Conservation (phyloP, 2,888 invertebrate species). For the Cyrtodaria siliqua region DNA sequence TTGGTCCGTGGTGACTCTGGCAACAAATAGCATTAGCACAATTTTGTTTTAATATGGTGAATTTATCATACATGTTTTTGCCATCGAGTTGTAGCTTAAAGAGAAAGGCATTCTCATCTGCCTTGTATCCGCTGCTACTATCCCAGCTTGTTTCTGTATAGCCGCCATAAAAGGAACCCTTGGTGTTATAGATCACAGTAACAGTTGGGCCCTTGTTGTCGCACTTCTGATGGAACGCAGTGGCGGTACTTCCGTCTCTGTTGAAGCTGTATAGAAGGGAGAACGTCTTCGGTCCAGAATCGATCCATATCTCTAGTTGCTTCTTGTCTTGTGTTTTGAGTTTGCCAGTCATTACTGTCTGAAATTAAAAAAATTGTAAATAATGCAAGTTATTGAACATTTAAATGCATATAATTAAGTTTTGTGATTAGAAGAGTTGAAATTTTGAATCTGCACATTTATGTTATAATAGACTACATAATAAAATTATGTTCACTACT, state of each 20-base stretch:
- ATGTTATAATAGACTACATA: too few species aligned
- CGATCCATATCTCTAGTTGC: conserved; percentile 61
- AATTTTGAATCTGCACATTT: too few species aligned
- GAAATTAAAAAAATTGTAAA: too few species aligned
- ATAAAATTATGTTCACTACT: too few species aligned
- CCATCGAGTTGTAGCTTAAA: conserved; percentile 53
- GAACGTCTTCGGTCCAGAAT: conserved; percentile 41
- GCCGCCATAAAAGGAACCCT: conserved; percentile 64
- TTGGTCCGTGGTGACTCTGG: too few species aligned
- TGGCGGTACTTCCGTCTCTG: conserved; percentile 54
- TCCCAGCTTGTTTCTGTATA: conserved; percentile 61
- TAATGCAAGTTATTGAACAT: too few species aligned
- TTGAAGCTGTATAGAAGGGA: conserved; percentile 58
- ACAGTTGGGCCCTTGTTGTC: too few species aligned
- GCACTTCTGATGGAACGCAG: too few species aligned
- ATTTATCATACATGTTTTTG: conserved; percentile 24
- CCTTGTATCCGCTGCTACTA: conserved; percentile 17
- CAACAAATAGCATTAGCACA: conserved; percentile 23
- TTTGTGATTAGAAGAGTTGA: too few species aligned
- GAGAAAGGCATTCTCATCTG: conserved; percentile 58
- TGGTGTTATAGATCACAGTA: conserved; percentile 60
- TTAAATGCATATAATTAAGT: too few species aligned
- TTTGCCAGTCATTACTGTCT: conserved; percentile 14
- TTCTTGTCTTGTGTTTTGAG: conserved; percentile 31
- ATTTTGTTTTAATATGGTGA: conserved; percentile 22